Evolutionary conservation across 2,797 vertebrate species (phyloP).

Genomic region (Luscinia megarhynchos): DNA sequence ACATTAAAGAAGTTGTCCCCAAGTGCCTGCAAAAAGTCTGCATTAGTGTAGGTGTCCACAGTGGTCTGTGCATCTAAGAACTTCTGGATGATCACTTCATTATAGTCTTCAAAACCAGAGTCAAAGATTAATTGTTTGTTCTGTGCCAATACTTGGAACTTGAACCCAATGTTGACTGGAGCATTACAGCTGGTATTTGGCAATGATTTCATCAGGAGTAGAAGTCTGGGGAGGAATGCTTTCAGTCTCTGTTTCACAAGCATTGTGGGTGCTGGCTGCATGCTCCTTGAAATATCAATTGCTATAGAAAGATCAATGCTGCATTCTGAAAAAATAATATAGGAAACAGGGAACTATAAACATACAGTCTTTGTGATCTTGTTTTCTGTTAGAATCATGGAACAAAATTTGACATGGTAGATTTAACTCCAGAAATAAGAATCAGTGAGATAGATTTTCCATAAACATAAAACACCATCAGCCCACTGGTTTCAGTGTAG

Average conservation of each 20-base stretch:
- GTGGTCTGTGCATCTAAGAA: constrained; percentile 72
- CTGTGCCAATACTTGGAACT: constrained; percentile 75
- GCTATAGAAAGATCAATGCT: constrained; percentile 83
- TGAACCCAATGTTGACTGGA: constrained; percentile 53
- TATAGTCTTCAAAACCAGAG: constrained; percentile 79
- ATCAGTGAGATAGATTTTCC: neutral
- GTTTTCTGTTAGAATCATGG: neutral
- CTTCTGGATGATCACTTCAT: constrained; percentile 71
- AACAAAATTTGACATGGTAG: neutral
- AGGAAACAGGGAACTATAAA: neutral
- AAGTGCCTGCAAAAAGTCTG: constrained; percentile 78
- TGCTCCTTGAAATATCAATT: constrained; percentile 80
- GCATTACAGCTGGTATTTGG: constrained; percentile 79
- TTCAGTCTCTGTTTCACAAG: constrained; percentile 76
- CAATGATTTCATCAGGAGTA: constrained; percentile 70
- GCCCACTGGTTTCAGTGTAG: neutral
- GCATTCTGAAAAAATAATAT: constrained; percentile 73
- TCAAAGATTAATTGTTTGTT: constrained; percentile 71
- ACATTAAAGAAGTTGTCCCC: constrained; percentile 66
- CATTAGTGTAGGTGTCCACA: constrained; percentile 77
- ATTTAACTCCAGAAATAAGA: neutral
- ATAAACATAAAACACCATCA: neutral
- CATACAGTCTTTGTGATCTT: neutral
- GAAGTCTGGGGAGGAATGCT: constrained; percentile 79
- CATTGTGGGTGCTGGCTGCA: constrained; percentile 23